phyloP scores from a whole-genome alignment of 2,797 vertebrate species.

The Rhinoraja longicauda region DNA sequence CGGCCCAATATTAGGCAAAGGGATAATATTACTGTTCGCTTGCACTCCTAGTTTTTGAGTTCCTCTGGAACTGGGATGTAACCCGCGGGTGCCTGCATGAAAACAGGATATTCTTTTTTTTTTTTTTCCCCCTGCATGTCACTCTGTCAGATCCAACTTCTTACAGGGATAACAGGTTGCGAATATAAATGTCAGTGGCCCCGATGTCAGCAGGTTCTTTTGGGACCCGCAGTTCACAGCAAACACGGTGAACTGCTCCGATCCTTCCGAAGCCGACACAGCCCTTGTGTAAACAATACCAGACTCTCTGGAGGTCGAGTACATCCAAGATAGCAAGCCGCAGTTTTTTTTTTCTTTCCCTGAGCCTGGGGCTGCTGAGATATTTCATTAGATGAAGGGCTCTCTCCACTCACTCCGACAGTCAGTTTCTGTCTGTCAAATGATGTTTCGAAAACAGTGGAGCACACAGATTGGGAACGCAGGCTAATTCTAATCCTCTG shows the following conservation, averaged over 20 bases:
- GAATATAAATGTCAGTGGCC: constrained; percentile 7
- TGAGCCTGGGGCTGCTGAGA: background rate
- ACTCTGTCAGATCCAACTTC: background rate
- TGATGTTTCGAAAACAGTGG: background rate
- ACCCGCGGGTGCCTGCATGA: background rate
- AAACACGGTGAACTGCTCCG: background rate
- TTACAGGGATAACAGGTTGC: background rate
- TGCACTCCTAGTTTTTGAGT: background rate
- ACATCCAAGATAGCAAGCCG: too few relatives aligned
- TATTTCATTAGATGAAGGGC: background rate
- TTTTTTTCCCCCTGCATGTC: background rate
- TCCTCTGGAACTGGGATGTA: background rate
- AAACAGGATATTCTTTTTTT: background rate
- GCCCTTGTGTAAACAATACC: background rate
- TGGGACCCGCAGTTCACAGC: background rate
- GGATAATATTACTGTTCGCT: constrained; percentile 15
- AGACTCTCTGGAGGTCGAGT: background rate
- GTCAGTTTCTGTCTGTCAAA: background rate
- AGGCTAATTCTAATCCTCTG: background rate
- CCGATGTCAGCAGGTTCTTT: background rate
- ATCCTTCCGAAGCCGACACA: background rate
- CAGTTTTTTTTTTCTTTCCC: background rate
- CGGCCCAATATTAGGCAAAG: background rate
- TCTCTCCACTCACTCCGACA: background rate
- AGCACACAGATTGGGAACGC: background rate